A percentile compares a stretch with the other conserved stretches of the same genome.
These are phyloP conservation scores for Atta texana DNA, from an alignment of 1,140 invertebrate species.

Conservation along the genomic window DNA sequence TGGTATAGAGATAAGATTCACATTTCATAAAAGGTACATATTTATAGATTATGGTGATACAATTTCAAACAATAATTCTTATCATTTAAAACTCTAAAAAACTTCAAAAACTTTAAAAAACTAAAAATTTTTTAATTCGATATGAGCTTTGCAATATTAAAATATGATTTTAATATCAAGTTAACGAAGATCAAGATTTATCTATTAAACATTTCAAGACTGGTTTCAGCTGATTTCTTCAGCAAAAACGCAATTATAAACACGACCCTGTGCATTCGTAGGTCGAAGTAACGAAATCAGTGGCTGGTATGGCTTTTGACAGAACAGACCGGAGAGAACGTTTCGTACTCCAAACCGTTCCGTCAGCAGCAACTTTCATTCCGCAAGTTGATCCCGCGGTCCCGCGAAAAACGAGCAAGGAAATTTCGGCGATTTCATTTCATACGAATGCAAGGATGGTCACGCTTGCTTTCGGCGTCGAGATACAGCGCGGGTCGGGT, in stretches of 20 bases:
- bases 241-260: neutral
- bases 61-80: no score
- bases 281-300: slow-evolving; percentile 33
- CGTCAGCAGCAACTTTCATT: slow-evolving; percentile 48
- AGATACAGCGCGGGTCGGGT: slow-evolving; percentile 72
- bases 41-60: no score
- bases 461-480: slow-evolving; percentile 74
- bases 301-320: slow-evolving; percentile 25
- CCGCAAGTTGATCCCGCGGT: slow-evolving; percentile 29
- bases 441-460: slow-evolving; percentile 62
- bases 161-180: no score
- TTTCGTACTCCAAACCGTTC: slow-evolving; percentile 12
- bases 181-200: no score
- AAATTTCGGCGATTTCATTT: slow-evolving; percentile 72
- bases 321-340: neutral
- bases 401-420: slow-evolving; percentile 59
- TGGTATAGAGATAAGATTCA: no score
- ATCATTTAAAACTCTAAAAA: no score
- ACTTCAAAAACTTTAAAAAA: no score
- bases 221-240: no score
- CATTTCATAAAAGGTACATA: no score
- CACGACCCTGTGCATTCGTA: neutral
- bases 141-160: no score
- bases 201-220: no score
- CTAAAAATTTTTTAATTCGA: no score